Conservation (phyloP, 2,888 invertebrate genomes). For the Hemaris fuciformis region DNA sequence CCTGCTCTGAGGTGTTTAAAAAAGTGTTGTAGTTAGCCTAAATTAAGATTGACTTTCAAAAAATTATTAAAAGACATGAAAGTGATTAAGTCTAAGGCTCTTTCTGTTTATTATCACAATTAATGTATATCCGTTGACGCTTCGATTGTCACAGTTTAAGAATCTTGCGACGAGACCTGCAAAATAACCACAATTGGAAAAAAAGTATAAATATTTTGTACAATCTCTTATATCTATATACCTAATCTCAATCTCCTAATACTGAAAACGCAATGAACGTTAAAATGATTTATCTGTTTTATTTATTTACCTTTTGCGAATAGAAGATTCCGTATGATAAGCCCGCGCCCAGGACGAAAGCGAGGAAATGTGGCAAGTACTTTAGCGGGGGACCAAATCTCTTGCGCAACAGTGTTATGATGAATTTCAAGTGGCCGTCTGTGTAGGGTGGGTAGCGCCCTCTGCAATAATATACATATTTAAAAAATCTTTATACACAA, state of each 20-base stretch:
- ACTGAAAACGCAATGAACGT: background rate
- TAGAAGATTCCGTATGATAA: slow-evolving; percentile 81
- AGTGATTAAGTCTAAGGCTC: background rate
- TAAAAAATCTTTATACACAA: too few species aligned
- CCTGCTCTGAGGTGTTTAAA: background rate
- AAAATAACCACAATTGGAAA: slow-evolving; percentile 30
- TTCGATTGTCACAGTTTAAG: slow-evolving; percentile 23
- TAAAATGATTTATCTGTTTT: slow-evolving; percentile 19
- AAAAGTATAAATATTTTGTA: too few species aligned
- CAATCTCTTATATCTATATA: too few species aligned
- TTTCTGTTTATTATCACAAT: background rate
- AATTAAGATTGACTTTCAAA: background rate
- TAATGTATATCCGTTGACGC: background rate
- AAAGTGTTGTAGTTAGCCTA: background rate
- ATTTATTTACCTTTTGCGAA: slow-evolving; percentile 77
- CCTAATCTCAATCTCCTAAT: too few species aligned
- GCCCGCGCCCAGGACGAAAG: slow-evolving; percentile 86
- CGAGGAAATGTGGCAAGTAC: slow-evolving; percentile 83
- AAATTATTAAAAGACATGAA: background rate
- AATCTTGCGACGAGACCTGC: slow-evolving; percentile 51
- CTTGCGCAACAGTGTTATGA: slow-evolving; percentile 84
- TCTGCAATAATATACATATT: slow-evolving; percentile 62
- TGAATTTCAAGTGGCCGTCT: slow-evolving; percentile 85
- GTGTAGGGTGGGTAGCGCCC: slow-evolving; percentile 93
- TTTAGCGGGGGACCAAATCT: slow-evolving; percentile 82